Evolutionary conservation across 2,797 vertebrate genomes (phyloP), one percentile per base, ranked within the genome.

Genomic region (Argyrosomus regius): DNA sequence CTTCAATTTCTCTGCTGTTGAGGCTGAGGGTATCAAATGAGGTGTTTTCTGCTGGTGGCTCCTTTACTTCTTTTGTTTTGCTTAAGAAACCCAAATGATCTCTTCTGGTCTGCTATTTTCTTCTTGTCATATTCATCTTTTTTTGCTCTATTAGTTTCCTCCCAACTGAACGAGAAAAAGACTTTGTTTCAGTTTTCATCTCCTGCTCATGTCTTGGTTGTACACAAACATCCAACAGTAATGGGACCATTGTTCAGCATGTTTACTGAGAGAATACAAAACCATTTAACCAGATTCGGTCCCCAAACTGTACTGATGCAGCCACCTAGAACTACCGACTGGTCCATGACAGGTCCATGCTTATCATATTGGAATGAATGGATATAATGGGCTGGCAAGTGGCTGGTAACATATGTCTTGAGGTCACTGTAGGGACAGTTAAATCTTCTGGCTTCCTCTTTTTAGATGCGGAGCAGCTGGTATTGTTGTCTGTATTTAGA

Each of bases 1-100:
- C 61, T 56, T 69, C 58, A 17, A 18, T 76, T 73, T 80, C 45
- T 62, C 49, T 28, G 14, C 62, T 50, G 26, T 67, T 66, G n/a
- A 81, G 53, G 43, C 39, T 16, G n/a, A 39, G 16, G 35, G 14
- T 50, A 69, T 53, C 28, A 64, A 31, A 65, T 68, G 56, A 67
- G 52, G 17, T 1, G 6, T 26, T 78, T 50, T 56, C 46, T 17
- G 43, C 24, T 43, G 39, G 22, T 0, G 22, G 10, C 58, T 72
- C 18, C 31, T 61, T 67, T 39, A 39, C 35, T 39, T 31, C 28
- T 72, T 11, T 26, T 54, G 24, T 52, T 78, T 39, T 39, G 8
- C 62, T 52, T 43, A 53, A 35, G 9, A 41, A 58, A 49, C 52
- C 53, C 16, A 31, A 66, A 45, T 13, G 16, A 39, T 77, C 2